Conservation (phyloP, 2,113 vertebrate genomes). For the Microtus oregoni region DNA sequence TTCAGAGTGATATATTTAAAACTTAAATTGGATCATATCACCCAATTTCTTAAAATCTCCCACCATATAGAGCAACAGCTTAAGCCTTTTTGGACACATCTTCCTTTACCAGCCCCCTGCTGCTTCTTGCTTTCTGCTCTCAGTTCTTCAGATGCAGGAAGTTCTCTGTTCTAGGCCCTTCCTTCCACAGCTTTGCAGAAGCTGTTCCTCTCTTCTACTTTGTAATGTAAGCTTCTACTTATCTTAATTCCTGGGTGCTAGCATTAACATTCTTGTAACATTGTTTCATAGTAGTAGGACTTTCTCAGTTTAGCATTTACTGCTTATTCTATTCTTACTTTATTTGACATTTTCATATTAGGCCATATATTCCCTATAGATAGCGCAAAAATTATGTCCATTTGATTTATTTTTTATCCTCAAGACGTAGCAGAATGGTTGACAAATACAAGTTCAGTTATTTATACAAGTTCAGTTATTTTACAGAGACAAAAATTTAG, state of each 20-base stretch:
- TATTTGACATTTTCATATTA: background rate
- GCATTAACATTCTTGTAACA: background rate
- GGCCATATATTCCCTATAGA: background rate
- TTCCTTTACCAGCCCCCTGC: background rate
- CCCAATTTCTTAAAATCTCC: background rate
- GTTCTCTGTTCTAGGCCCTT: background rate
- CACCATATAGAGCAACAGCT: background rate
- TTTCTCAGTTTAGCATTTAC: background rate
- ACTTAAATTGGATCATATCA: background rate
- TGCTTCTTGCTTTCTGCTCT: background rate
- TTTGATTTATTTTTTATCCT: background rate
- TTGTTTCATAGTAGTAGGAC: background rate
- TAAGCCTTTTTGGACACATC: background rate
- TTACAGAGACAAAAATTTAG: constrained; percentile 22
- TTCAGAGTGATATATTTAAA: constrained; percentile 3
- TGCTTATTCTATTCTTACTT: background rate
- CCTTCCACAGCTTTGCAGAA: background rate
- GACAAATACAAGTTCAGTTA: constrained; percentile 6
- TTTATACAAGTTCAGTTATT: constrained; percentile 32
- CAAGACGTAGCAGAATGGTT: background rate
- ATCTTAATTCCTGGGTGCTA: background rate
- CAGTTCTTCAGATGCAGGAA: background rate
- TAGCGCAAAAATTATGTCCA: background rate
- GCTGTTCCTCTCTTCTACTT: background rate
- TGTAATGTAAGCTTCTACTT: background rate